Evolutionary conservation across 2,113 vertebrate genomes (phyloP), one percentile per base, ranked within the genome.

Genomic region (Macheiramphus alcinus): DNA sequence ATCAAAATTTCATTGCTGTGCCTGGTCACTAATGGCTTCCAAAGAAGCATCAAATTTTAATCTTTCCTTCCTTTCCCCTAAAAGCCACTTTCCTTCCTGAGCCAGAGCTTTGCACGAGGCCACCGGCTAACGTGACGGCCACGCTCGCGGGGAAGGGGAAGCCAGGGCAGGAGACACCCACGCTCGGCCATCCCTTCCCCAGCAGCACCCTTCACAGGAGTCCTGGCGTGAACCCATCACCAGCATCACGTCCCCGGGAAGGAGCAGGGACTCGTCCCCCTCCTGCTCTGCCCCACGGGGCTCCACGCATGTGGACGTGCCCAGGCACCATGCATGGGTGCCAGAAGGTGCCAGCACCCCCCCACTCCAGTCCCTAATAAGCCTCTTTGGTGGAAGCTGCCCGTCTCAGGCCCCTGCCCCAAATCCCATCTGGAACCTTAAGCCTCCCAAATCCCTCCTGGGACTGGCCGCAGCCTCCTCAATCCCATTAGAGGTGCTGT

Each of bases 11-110:
- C 94, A 97, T 93, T 2, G 70, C 94, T 34, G 61, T n/a, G 88
- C 93, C 72, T 75, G 97, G 95, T 94, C 96, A 86, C 97, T 97
- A 97, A 97, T 90, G 86, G 96, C 94, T 98, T 97, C 97, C 97
- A 92, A 91, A 82, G 84, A 43, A 95, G 79, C 95, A 97, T 97
- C 95, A 97, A 92, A 97, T 81, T 97, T 97, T 96, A 97, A 97
- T 92, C 76, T 80, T 91, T 68, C 78, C 45, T 78, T 94, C 48
- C 80, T 75, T 76, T 89, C 62, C 85, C 59, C 90, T 91, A 72
- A 96, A 95, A 98, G 94, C 85, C 91, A 87, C 90, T 96, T 76
- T 73, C 55, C 72, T 82, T 71, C 75, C 92, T 3, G 29, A 94
- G 90, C 86, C 1, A 0, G 36, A 50, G 95, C 84, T 91, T 89